These are phyloP conservation scores for Margarornis squamiger DNA, from an alignment of 2,797 vertebrate species.

Conservation along the genomic window DNA sequence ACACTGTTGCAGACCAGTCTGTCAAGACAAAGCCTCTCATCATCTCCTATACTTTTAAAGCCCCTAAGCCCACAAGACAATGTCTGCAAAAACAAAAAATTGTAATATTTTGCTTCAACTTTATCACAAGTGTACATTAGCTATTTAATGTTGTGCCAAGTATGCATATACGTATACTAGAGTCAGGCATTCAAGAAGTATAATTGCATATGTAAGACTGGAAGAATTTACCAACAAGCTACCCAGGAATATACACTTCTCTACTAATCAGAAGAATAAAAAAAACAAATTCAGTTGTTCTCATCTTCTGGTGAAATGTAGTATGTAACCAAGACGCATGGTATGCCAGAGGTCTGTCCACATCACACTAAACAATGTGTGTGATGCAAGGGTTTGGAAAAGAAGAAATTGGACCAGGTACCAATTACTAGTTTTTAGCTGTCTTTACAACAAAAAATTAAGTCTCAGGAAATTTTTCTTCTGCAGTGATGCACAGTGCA, in stretches of 20 bases:
- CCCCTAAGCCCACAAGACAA: background rate
- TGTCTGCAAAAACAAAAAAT: background rate
- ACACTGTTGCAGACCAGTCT: background rate
- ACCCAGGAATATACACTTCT: background rate
- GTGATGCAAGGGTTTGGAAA: background rate
- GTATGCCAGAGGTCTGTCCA: background rate
- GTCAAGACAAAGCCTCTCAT: background rate
- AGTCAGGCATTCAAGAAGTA: background rate
- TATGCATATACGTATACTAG: background rate
- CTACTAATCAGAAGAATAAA: background rate
- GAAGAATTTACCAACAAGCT: background rate
- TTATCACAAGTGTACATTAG: background rate
- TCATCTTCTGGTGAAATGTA: background rate
- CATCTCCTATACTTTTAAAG: background rate
- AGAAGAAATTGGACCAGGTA: background rate
- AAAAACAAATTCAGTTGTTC: background rate
- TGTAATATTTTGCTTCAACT: background rate
- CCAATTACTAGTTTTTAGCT: background rate
- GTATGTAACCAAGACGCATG: background rate
- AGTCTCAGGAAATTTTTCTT: background rate
- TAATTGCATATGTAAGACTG: background rate
- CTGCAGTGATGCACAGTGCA: background rate
- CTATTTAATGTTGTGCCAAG: background rate
- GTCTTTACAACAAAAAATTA: background rate
- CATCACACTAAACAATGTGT: background rate